phyloP scores from a whole-genome alignment of 2,888 invertebrate genomes.

The Pharmacophagus antenor region DNA sequence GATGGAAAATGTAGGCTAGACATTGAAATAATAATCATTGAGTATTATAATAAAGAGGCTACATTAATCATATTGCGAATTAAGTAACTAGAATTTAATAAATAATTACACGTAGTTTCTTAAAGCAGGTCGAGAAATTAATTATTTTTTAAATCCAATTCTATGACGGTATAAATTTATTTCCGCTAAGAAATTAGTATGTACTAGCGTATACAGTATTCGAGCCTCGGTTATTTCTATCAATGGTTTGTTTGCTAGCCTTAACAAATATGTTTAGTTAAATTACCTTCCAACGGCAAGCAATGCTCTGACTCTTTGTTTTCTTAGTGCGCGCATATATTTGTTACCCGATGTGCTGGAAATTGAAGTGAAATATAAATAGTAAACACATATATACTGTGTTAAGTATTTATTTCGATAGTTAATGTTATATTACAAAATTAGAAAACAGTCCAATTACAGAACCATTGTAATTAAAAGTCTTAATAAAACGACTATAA shows the following conservation, averaged over 20 bases:
- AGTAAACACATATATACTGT: constrained; percentile 11
- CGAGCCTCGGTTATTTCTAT: constrained; percentile 20
- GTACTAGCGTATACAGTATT: not conserved
- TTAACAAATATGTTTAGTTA: constrained; percentile 30
- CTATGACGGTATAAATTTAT: not conserved
- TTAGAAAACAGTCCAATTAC: no score
- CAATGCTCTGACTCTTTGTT: constrained; percentile 25
- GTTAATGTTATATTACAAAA: no score
- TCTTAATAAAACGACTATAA: no score
- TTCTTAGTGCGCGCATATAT: constrained; percentile 21
- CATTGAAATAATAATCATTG: no score
- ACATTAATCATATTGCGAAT: no score
- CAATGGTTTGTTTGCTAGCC: constrained; percentile 20
- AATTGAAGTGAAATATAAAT: constrained; percentile 20
- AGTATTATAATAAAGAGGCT: no score
- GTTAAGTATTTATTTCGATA: no score
- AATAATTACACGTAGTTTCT: no score
- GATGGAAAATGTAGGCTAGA: no score
- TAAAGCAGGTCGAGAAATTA: no score
- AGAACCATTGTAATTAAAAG: no score
- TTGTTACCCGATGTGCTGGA: constrained; percentile 20
- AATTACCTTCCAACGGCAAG: constrained; percentile 28
- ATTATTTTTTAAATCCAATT: not conserved
- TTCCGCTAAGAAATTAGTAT: not conserved
- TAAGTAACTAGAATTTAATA: no score